Evolutionary conservation across 2,113 vertebrate species (phyloP), one percentile per base, ranked within the genome.

Genomic region (Castor canadensis): DNA sequence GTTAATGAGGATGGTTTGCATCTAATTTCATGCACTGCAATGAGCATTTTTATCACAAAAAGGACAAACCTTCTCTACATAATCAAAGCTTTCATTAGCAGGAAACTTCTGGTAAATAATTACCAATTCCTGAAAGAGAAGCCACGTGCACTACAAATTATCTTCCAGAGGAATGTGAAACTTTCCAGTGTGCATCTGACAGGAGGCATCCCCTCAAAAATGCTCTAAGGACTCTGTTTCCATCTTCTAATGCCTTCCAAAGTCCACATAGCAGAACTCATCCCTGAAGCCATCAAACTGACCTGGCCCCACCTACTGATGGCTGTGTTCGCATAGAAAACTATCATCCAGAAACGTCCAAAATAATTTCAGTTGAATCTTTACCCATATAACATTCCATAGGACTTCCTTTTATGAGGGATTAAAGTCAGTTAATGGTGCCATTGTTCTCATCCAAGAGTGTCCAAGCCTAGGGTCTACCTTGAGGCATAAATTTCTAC

Each of bases 21-120:
- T 97, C 89, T 97, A 85, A 97, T 98, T 98, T 98, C 98, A 98
- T 97, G 96, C 96, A 95, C 88, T 49, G 56, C 96, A 97, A 95
- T 49, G 97, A 98, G 20, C 96, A 93, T 94, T 96, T 98, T 98
- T 96, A 94, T 98, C 94, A 97, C 87, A 95, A 84, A 96, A 87
- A 93, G 81, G 52, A 93, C 89, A 97, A 94, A 83, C 52, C 19
- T 82, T 58, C n/a, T 87, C 38, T 66, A 69, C 28, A 28, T 87
- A 89, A 95, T 96, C 95, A 95, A 85, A 94, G 76, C 86, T 92
- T 91, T 95, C 64, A 67, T 95, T 95, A 95, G 66, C 16, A 17
- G 67, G 66, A 86, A 94, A 85, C 90, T 76, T 94, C 58, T 87
- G 30, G 92, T 43, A 93, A 96, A 79, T 94, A 89, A 92, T 97